Conservation (phyloP, 2,113 vertebrate species). For the Antigone vipio region DNA sequence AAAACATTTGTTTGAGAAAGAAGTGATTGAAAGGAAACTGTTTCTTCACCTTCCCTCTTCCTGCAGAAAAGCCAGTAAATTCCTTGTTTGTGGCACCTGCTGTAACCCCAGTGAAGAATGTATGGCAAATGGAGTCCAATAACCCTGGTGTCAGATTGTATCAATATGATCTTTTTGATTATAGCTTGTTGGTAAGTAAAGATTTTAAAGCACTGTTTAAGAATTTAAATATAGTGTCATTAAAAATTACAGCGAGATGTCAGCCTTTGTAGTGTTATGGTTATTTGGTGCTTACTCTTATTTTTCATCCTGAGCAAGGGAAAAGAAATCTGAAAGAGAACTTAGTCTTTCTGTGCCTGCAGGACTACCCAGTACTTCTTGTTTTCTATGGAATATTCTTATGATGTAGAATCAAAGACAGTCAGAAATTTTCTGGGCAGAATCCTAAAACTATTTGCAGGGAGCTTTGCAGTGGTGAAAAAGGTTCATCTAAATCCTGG, state of each 20-base stretch:
- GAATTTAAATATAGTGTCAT: background rate
- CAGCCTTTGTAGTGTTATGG: background rate
- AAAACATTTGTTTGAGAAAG: background rate
- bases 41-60: background rate
- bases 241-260: background rate
- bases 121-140: conserved; percentile 80
- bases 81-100: conserved; percentile 92
- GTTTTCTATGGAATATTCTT: background rate
- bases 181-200: conserved; percentile 80
- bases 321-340: background rate
- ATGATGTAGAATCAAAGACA: background rate
- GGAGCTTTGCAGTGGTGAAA: background rate
- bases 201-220: background rate
- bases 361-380: background rate
- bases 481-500: background rate
- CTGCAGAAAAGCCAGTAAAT: conserved; percentile 81
- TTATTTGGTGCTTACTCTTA: background rate
- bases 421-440: background rate
- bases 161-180: conserved; percentile 78
- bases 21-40: background rate
- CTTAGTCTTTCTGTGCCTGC: background rate
- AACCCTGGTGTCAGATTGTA: conserved; percentile 90
- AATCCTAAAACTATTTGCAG: background rate
- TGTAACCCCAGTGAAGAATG: conserved; percentile 86
- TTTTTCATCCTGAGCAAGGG: background rate